Percentiles rank a stretch among this genome's conserved stretches.
Evolutionary conservation across 1,140 invertebrate species (phyloP).

Genomic region (Xylocopa sonorina): DNA sequence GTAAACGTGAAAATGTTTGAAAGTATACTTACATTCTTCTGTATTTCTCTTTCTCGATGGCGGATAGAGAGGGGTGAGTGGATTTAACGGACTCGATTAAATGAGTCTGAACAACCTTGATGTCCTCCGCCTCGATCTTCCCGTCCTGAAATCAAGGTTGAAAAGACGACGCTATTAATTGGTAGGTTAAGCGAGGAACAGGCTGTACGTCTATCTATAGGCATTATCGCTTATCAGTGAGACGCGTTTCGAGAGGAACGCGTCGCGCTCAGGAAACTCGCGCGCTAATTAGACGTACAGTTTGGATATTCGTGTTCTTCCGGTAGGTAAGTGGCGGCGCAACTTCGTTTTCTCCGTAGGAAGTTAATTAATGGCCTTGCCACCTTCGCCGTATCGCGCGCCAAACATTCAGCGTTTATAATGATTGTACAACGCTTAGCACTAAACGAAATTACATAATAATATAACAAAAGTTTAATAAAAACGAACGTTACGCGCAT

Average conservation of each 20-base stretch:
- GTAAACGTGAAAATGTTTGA: neutral
- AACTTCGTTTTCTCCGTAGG: slow-evolving; percentile 65
- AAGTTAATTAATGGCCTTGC: slow-evolving; percentile 64
- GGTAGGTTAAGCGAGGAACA: slow-evolving; percentile 39
- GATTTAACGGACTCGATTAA: slow-evolving; percentile 83
- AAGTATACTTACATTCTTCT: slow-evolving; percentile 83
- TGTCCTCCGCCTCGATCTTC: slow-evolving; percentile 24
- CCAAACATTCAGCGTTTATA: slow-evolving; percentile 11
- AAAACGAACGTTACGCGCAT: no score
- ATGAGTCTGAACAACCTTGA: slow-evolving; percentile 81
- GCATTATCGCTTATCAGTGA: slow-evolving; percentile 58
- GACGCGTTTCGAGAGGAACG: slow-evolving; percentile 30
- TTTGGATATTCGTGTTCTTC: slow-evolving; percentile 70
- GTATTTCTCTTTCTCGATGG: slow-evolving; percentile 85
- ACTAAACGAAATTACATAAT: no score
- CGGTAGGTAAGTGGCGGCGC: slow-evolving; percentile 60
- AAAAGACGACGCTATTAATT: slow-evolving; percentile 51
- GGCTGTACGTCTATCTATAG: slow-evolving; percentile 36
- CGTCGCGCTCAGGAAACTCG: slow-evolving; percentile 61
- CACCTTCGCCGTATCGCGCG: slow-evolving; percentile 10
- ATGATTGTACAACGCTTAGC: neutral
- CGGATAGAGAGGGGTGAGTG: slow-evolving; percentile 86
- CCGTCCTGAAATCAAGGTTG: slow-evolving; percentile 48
- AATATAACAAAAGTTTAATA: no score
- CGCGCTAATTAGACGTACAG: slow-evolving; percentile 69